phyloP scores from a whole-genome alignment of 2,113 vertebrate species.

The Antechinus flavipes region DNA sequence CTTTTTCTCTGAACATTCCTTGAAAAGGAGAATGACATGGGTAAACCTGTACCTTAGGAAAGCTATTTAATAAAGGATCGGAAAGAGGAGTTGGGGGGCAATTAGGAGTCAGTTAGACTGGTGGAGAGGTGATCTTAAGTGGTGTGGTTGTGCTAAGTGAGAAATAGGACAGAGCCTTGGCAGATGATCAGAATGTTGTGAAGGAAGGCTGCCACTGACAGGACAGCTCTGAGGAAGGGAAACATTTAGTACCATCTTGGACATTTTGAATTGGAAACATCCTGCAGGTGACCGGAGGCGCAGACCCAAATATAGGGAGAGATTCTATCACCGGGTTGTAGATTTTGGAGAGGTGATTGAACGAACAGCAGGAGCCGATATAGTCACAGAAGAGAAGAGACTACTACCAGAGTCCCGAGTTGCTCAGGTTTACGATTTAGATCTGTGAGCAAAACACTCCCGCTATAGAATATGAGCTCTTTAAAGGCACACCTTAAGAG shows the following conservation, averaged over 20 bases:
- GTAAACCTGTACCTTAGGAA: background rate
- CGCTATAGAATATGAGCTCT: background rate
- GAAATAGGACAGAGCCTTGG: background rate
- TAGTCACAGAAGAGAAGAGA: background rate
- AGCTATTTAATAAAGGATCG: background rate
- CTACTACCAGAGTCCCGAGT: background rate
- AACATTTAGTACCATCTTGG: too few relatives aligned
- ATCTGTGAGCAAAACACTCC: background rate
- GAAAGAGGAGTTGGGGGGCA: background rate
- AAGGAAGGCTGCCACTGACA: background rate
- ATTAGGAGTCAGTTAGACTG: background rate
- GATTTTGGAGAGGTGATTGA: background rate
- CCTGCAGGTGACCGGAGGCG: background rate
- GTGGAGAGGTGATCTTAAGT: background rate
- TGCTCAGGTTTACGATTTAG: background rate
- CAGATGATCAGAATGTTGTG: background rate
- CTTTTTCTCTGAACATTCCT: background rate
- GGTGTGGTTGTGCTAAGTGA: background rate
- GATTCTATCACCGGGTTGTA: background rate
- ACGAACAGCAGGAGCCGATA: background rate
- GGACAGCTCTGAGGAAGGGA: too few relatives aligned
- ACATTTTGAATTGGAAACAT: background rate
- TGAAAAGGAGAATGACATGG: background rate
- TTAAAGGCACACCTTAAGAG: background rate
- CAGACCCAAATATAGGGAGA: too few relatives aligned